Evolutionary conservation across 2,797 vertebrate species (phyloP).

Genomic region (Crossoptilon crossoptilon): DNA sequence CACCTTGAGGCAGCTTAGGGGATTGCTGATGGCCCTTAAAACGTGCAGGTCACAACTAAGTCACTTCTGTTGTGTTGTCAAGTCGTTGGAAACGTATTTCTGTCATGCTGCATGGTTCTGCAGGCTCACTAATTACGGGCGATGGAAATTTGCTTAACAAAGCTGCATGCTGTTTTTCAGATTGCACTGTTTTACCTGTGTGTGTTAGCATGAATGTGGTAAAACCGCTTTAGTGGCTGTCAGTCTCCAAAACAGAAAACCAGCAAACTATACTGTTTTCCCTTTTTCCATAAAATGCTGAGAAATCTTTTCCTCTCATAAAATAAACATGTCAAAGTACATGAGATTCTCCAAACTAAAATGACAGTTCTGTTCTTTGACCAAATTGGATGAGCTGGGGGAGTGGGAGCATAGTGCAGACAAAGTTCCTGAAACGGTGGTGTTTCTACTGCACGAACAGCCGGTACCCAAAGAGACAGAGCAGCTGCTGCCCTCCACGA

Average conservation of each 20-base stretch:
- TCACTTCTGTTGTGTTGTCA: not conserved
- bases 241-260: conserved; percentile 15
- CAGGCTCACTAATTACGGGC: conserved; percentile 76
- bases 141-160: conserved; percentile 74
- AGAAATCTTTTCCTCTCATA: not conserved
- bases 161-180: conserved; percentile 79
- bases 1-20: accelerated
- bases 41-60: conserved; percentile 43
- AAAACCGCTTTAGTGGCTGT: conserved; percentile 56
- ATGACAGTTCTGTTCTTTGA: accelerated
- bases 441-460: not conserved
- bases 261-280: not conserved
- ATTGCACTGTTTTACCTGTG: conserved; percentile 75
- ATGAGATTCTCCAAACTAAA: accelerated
- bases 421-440: not conserved
- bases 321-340: accelerated
- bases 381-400: not conserved
- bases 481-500: accelerated
- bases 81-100: not conserved
- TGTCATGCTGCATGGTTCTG: conserved; percentile 69
- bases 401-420: conserved; percentile 3
- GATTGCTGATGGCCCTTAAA: accelerated
- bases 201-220: conserved; percentile 89
- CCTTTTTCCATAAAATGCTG: accelerated
- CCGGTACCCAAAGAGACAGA: not conserved